phyloP scores from a whole-genome alignment of 2,888 invertebrate species.

The Stenodera caucasica region DNA sequence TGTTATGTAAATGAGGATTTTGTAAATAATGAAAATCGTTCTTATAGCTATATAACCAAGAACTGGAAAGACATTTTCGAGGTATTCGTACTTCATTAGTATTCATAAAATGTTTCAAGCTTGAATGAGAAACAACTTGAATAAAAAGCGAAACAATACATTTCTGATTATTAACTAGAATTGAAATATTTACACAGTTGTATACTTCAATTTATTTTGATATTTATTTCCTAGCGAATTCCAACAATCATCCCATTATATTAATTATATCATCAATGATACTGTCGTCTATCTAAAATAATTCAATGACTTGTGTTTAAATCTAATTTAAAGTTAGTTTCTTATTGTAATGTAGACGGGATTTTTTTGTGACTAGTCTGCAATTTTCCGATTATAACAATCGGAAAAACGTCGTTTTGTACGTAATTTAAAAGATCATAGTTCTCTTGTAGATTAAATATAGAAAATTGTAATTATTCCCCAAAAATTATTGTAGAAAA shows the following conservation, averaged over 20 bases:
- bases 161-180: constrained; percentile 35
- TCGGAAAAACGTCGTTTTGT: background rate
- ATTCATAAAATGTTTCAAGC: constrained; percentile 37
- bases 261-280: constrained; percentile 1
- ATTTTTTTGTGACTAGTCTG: background rate
- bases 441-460: too few relatives aligned
- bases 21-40: constrained; percentile 36
- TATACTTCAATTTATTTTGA: background rate
- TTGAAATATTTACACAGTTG: constrained; percentile 32
- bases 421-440: too few relatives aligned
- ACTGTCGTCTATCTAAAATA: constrained; percentile 4
- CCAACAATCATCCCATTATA: too few relatives aligned
- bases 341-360: too few relatives aligned
- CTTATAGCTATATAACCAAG: constrained; percentile 20
- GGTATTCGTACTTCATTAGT: constrained; percentile 32
- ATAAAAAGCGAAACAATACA: constrained; percentile 39
- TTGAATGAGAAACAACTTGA: constrained; percentile 31
- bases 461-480: too few relatives aligned
- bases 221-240: background rate
- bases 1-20: constrained; percentile 34
- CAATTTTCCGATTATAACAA: background rate
- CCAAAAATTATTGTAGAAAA: too few relatives aligned
- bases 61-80: constrained; percentile 19
- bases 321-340: constrained; percentile 1
- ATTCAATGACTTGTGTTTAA: background rate